Percentiles rank a stretch among this genome's conserved stretches.
Evolutionary conservation across 2,113 vertebrate genomes (phyloP).

Genomic region (Coracopsis vasa): DNA sequence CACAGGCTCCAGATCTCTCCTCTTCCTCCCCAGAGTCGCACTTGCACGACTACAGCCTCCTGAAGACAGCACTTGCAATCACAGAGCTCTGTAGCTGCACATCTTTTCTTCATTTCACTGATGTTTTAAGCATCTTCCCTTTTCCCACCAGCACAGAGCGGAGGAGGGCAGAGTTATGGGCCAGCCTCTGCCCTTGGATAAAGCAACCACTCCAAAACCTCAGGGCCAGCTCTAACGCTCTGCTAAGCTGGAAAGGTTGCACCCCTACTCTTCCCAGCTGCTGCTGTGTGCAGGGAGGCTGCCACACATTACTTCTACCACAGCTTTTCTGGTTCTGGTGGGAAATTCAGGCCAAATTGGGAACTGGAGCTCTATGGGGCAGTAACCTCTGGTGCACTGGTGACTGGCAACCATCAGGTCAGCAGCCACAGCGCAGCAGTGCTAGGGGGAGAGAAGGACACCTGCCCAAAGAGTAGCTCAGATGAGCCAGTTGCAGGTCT

Average conservation of each 20-base stretch:
- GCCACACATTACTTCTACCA: background rate
- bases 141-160: background rate
- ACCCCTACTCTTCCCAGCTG: background rate
- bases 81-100: background rate
- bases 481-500: background rate
- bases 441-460: background rate
- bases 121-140: background rate
- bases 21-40: background rate
- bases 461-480: background rate
- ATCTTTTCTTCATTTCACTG: background rate
- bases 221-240: background rate
- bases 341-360: background rate
- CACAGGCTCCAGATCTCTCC: background rate
- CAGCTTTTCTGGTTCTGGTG: background rate
- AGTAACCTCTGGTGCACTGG: background rate
- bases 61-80: too few species aligned
- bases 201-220: background rate
- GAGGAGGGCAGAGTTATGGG: background rate
- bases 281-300: background rate
- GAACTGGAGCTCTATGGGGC: background rate
- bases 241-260: background rate
- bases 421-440: background rate
- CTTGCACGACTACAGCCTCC: background rate
- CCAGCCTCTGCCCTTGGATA: background rate
- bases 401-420: background rate